Conservation (phyloP, 2,888 invertebrate genomes). For the Sialis fuliginosa region DNA sequence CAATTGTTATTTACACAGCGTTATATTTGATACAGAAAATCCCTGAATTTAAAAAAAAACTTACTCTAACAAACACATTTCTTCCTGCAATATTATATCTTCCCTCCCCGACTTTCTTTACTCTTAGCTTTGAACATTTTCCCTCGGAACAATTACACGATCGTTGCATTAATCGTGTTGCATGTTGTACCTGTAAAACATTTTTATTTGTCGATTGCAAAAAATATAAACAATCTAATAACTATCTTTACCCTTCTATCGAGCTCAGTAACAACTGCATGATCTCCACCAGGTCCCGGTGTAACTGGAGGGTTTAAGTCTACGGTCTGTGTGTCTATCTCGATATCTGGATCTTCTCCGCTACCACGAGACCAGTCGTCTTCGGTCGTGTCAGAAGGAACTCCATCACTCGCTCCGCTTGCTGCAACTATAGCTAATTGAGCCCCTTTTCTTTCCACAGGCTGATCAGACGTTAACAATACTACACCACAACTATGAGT, state of each 20-base stretch:
- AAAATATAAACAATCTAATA: background rate
- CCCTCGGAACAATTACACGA: conserved; percentile 55
- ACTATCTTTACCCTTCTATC: conserved; percentile 33
- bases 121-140: conserved; percentile 54
- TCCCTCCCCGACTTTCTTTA: conserved; percentile 70
- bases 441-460: conserved; percentile 3
- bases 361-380: conserved; percentile 55
- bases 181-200: conserved; percentile 38
- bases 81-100: conserved; percentile 74
- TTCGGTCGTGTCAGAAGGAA: conserved; percentile 43
- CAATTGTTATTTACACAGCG: conserved; percentile 15
- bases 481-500: conserved; percentile 17
- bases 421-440: conserved; percentile 17
- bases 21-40: conserved; percentile 2
- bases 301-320: conserved; percentile 6
- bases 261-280: conserved; percentile 39
- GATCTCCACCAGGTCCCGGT: conserved; percentile 9
- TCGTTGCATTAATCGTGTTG: conserved; percentile 52
- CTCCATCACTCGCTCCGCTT: conserved; percentile 34
- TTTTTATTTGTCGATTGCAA: background rate
- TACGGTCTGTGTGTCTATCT: conserved; percentile 28
- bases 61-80: conserved; percentile 74
- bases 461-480: conserved; percentile 14
- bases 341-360: conserved; percentile 46
- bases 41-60: conserved; percentile 15